Base-by-base conservation (phyloP, 2,113 vertebrate genomes). In the Gymnogyps californianus region DNA sequence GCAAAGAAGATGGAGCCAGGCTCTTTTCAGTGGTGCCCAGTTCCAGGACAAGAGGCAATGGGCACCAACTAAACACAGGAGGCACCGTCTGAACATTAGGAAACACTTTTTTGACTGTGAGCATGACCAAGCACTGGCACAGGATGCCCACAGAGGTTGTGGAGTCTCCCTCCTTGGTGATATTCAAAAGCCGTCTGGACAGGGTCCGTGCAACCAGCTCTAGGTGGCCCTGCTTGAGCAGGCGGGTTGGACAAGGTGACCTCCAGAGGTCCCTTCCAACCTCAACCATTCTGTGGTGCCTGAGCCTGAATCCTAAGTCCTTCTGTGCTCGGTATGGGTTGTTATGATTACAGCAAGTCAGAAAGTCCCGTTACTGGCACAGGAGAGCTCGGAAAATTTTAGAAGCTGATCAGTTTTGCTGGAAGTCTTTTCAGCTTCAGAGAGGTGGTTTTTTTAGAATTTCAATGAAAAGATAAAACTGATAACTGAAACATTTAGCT, bases 401-500 rank as follows among this genome's bases (percentile, higher is more conserved):
- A 66, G 69, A 57, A 49, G 84, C 57, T 40, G 89, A 81, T 78
- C 16, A 2, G 6, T 34, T 65, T 9, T 75, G 72, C 80, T 94
- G 79, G 29, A 74, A 95, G 19, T 5, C 31, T 86, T 70, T 57
- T 57, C 76, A 80, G 74, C 61, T 83, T 74, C 88, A 64, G 49
- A 86, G 59, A 26, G 24, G 17, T 47, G 19, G 19, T 64, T 72
- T 87, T 89, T 95, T 82, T 65, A 81, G 81, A 52, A 93, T 69
- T 67, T 84, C 5, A 46, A 54, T 20, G 38, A 69, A 64, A 87
- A 77, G 79, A 96, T 94, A 58, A 89, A 96, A 61, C 84, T 40
- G 97, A 90, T 93, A 96, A 91, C 58, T 31, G 94, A 75, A 90
- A 86, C 84, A 22, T 69, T 76, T 25, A 69, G 83, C 58, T 91